Evolutionary conservation across 2,797 vertebrate genomes (phyloP).

Genomic region (Rhodeus uyekii): DNA sequence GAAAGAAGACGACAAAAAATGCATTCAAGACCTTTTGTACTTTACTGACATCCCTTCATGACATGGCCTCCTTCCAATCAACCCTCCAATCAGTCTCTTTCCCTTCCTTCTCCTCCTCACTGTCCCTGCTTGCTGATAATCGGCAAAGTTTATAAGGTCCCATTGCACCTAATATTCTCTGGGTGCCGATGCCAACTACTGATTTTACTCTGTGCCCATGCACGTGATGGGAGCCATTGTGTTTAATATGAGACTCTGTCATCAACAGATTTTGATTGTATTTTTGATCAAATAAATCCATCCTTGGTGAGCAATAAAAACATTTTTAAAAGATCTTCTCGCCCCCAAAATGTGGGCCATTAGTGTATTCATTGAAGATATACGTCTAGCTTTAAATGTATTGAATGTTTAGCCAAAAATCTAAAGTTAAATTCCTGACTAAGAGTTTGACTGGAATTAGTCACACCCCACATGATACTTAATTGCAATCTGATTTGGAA

Average conservation of each 20-base stretch:
- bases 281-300: background rate
- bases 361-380: background rate
- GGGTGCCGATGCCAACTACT: constrained; percentile 48
- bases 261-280: background rate
- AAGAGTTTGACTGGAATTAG: no score
- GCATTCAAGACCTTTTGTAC: background rate
- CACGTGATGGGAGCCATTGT: background rate
- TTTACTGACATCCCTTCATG: background rate
- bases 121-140: constrained; percentile 50
- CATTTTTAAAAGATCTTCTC: background rate
- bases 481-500: background rate
- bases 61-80: background rate
- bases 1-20: no score
- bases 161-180: constrained; percentile 56
- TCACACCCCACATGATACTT: background rate
- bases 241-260: background rate
- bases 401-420: background rate
- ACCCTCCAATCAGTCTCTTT: background rate
- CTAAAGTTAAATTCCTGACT: background rate
- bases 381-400: background rate
- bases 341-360: background rate
- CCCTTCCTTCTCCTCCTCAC: constrained; percentile 24
- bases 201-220: constrained; percentile 22
- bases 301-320: background rate
- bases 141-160: constrained; percentile 55